These are phyloP conservation scores for Arge pagana DNA, from an alignment of 2,888 invertebrate genomes.

Conservation along the genomic window DNA sequence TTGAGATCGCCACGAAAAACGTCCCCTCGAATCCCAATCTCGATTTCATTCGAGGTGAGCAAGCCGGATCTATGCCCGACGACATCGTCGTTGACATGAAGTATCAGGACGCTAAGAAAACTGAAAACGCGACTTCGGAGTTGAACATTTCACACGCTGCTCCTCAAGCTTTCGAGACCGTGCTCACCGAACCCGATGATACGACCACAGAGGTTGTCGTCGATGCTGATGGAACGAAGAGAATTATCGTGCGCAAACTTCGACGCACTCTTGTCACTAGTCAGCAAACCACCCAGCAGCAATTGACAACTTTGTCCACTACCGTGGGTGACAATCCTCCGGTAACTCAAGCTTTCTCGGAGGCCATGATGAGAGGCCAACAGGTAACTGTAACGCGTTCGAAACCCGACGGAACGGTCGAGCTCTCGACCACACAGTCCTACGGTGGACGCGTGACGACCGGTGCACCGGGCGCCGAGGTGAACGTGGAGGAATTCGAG, in stretches of 20 bases:
- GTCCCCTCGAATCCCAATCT: constrained; percentile 30
- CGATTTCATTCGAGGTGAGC: constrained; percentile 15
- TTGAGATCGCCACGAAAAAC: constrained; percentile 55
- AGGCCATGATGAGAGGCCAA: constrained; percentile 71
- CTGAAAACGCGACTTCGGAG: constrained; percentile 66
- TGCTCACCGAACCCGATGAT: constrained; percentile 81
- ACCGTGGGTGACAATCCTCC: constrained; percentile 64
- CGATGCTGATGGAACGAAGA: constrained; percentile 79
- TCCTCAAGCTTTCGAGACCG: constrained; percentile 79
- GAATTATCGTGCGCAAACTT: constrained; percentile 77
- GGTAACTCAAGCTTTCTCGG: constrained; percentile 68
- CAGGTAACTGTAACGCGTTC: constrained; percentile 65
- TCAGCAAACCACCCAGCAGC: constrained; percentile 69
- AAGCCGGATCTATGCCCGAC: constrained; percentile 51
- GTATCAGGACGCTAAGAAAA: constrained; percentile 64
- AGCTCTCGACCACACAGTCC: constrained; percentile 67
- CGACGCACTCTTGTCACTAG: constrained; percentile 69
- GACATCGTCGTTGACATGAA: constrained; percentile 75
- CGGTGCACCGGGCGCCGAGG: constrained; percentile 67
- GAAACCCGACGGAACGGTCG: constrained; percentile 66
- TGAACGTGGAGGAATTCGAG: constrained; percentile 70
- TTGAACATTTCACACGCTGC: constrained; percentile 73
- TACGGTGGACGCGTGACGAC: constrained; percentile 69
- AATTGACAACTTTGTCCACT: constrained; percentile 63
- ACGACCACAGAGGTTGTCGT: constrained; percentile 80